phyloP scores from a whole-genome alignment of 2,113 vertebrate genomes.

The Rhabdomys dilectus region DNA sequence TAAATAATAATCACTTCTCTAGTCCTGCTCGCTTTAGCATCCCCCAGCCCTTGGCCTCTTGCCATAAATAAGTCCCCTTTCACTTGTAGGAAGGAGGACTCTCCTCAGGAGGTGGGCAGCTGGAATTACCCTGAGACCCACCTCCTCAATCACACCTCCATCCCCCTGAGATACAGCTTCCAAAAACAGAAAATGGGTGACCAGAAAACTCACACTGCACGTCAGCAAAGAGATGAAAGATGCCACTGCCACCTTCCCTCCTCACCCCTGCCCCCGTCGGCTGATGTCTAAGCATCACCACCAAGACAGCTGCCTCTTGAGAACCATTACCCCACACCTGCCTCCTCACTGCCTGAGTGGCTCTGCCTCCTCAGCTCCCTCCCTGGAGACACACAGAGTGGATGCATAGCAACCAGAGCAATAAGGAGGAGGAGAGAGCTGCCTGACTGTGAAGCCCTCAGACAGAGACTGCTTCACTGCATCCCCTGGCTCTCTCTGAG shows the following conservation, averaged over 20 bases:
- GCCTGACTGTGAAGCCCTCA: not conserved
- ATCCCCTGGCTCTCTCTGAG: not conserved
- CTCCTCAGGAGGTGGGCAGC: too few species aligned
- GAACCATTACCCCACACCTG: not conserved
- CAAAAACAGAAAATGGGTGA: not conserved
- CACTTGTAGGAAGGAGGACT: not conserved
- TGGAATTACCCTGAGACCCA: not conserved
- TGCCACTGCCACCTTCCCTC: not conserved
- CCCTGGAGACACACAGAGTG: not conserved
- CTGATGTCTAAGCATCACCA: not conserved
- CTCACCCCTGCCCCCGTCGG: not conserved
- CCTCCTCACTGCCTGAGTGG: not conserved
- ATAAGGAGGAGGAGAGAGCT: not conserved
- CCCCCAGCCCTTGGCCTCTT: not conserved
- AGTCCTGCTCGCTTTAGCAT: not conserved
- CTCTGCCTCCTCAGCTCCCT: not conserved
- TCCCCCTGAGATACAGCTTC: not conserved
- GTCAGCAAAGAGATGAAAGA: not conserved
- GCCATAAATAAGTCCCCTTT: not conserved
- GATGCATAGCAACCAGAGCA: not conserved
- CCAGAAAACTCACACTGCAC: not conserved
- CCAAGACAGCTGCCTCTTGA: not conserved
- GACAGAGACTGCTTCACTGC: rapidly evolving
- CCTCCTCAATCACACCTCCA: not conserved
- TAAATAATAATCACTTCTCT: not conserved